A percentile compares a stretch with the other conserved stretches of the same genome.
Conservation (phyloP, 37 sponge, comb jelly and placozoan species). For the Hormiphora californensis region DNA sequence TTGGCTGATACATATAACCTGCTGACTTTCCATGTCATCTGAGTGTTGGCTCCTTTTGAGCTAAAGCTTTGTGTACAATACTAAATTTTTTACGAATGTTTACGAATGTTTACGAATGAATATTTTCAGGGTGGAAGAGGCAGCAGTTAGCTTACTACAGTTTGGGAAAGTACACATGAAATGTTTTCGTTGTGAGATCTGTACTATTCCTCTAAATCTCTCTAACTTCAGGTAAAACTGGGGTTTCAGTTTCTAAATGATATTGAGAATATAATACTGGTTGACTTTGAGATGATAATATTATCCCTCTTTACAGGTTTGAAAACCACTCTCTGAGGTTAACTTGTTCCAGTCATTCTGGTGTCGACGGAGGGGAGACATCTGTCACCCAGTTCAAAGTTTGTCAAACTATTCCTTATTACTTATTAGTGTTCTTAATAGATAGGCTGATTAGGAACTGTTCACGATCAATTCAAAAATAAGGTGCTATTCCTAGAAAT, state of each 20-base stretch:
- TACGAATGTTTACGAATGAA: no score
- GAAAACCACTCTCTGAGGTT: constrained; percentile 25
- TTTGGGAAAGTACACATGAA: constrained; percentile 46
- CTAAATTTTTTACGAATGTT: no score
- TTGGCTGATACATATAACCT: no score
- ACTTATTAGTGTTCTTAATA: not conserved
- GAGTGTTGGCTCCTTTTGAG: no score
- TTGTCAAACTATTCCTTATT: not conserved
- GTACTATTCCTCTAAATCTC: constrained; percentile 27
- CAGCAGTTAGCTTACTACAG: no score
- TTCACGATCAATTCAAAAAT: no score
- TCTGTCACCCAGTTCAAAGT: constrained; percentile 31
- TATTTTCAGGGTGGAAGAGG: no score
- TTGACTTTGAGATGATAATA: not conserved
- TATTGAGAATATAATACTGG: not conserved
- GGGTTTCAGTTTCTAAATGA: not conserved
- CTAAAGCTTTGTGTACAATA: no score
- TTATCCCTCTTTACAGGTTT: constrained; percentile 32
- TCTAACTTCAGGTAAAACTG: constrained; percentile 15
- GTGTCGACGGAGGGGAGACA: not conserved
- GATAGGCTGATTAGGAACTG: no score
- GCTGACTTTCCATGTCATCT: no score
- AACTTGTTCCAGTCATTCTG: constrained; percentile 11
- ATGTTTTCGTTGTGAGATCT: constrained; percentile 26
- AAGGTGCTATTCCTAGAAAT: not conserved